Base-by-base conservation (phyloP, 1,140 invertebrate genomes). In the Araneus ventricosus region DNA sequence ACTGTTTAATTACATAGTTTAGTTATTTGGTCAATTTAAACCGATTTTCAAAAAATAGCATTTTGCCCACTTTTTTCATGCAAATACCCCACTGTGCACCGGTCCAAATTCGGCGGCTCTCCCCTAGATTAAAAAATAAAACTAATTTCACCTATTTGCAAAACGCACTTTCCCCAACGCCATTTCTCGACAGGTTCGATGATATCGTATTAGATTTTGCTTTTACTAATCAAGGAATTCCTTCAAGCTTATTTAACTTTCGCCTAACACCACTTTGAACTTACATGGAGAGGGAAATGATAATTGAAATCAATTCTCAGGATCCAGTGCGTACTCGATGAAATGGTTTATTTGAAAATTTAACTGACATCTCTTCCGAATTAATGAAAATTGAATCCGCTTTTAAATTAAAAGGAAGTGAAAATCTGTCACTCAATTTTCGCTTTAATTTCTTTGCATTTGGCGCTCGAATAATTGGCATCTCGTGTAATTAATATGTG, bases 321-420 rank as follows among this genome's bases (percentile, higher is more conserved):
- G 27, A 41, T 45, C 63, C 34, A 30, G 63, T 80, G 27, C 20
- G 24, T 41, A 30, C 79, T 82, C 52, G 14, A 63, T 27, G 79
- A 80, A 84, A 82, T 30, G 57, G 30, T 90, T 91, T 84, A 91
- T 91, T 84, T 63, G 57, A 84, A 84, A 84, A 84, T 82, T 63
- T 39, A 63, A 41, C 67, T 30, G 37, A 67, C 70, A 67, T 45
- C 34, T 67, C n/a, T 30, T 45, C 17, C 57, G 22, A 86, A 86
- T 92, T 92, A 92, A 92, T 92, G 82, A 92, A 92, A 92, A 86
- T 86, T 86, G 61, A 86, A 92, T 92, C 52, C 59, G 59, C 52
- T 75, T 61, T 92, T 85, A 92, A 92, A 86, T 92, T 92, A 92
- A 86, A 86, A 86, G 82, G 82, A 86, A 85, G 80, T 37, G 90